phyloP scores from a whole-genome alignment of 2,113 vertebrate genomes.

The Poeciliopsis retropinna region DNA sequence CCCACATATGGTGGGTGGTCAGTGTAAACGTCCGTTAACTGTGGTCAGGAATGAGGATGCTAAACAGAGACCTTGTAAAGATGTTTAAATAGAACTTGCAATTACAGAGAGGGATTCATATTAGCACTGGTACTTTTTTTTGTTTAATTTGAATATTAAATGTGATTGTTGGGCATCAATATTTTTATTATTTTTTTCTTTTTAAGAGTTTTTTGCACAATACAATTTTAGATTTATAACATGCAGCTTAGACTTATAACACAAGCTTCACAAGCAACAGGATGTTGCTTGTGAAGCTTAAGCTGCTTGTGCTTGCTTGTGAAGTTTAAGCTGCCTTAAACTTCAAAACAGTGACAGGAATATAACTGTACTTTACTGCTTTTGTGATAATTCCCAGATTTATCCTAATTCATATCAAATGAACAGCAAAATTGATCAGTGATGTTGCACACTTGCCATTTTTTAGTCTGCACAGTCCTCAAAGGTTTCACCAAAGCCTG shows the following conservation, averaged over 20 bases:
- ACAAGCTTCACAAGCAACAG: no score
- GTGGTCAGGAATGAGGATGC: constrained; percentile 30
- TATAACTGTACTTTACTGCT: no score
- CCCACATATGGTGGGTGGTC: constrained; percentile 21
- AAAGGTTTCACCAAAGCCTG: background rate
- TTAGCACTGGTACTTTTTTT: background rate
- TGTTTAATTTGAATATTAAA: constrained; percentile 28
- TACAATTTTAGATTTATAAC: no score
- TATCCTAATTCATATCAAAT: background rate
- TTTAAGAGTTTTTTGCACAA: no score
- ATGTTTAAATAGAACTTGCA: constrained; percentile 36
- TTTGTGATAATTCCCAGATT: background rate
- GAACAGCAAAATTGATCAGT: background rate
- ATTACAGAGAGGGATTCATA: constrained; percentile 28
- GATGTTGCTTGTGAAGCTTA: no score
- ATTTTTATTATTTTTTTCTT: no score
- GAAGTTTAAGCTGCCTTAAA: no score
- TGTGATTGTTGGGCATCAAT: background rate
- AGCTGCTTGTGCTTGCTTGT: no score
- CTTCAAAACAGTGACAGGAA: no score
- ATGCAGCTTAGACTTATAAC: no score
- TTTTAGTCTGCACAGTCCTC: no score
- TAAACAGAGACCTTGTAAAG: constrained; percentile 53
- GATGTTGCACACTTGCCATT: background rate
- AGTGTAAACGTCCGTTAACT: constrained; percentile 45